A percentile compares a stretch with the other conserved stretches of the same genome.
Conservation (phyloP, 2,797 vertebrate species). For the Catostomus latipinnis region DNA sequence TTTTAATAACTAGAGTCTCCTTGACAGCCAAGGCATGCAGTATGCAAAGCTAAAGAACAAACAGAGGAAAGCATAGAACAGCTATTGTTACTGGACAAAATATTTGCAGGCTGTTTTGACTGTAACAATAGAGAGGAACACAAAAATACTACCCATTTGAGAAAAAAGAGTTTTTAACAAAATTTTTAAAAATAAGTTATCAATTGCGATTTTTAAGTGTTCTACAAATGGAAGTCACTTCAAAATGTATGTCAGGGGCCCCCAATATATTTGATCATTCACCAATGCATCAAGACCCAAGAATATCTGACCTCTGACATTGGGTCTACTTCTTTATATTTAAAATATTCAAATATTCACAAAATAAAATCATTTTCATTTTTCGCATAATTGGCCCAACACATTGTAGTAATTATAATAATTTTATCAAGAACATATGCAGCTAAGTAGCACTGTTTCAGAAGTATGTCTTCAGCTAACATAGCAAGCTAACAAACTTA, state of each 20-base stretch:
- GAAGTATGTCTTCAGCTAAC: background rate
- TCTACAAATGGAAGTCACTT: background rate
- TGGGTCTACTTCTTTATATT: background rate
- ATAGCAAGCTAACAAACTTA: background rate
- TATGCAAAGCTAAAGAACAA: conserved; percentile 55
- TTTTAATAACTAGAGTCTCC: conserved; percentile 78
- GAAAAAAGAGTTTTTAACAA: background rate
- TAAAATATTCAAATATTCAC: too few species aligned
- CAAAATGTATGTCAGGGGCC: too few species aligned
- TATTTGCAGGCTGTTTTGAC: conserved; percentile 15
- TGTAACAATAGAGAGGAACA: conserved; percentile 8
- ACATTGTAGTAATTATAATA: too few species aligned
- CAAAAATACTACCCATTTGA: background rate
- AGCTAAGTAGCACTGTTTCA: background rate
- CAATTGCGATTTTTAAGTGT: background rate
- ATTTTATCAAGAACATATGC: too few species aligned
- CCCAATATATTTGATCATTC: background rate
- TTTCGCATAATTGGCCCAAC: background rate
- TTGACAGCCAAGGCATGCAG: conserved; percentile 70
- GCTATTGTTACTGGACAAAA: conserved; percentile 25
- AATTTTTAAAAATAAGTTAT: background rate
- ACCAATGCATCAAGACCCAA: background rate
- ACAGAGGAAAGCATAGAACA: conserved; percentile 46
- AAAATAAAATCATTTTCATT: too few species aligned
- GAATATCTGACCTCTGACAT: background rate